Evolutionary conservation across 2,113 vertebrate genomes (phyloP), one percentile per base, ranked within the genome.

Genomic region (Antechinus flavipes): DNA sequence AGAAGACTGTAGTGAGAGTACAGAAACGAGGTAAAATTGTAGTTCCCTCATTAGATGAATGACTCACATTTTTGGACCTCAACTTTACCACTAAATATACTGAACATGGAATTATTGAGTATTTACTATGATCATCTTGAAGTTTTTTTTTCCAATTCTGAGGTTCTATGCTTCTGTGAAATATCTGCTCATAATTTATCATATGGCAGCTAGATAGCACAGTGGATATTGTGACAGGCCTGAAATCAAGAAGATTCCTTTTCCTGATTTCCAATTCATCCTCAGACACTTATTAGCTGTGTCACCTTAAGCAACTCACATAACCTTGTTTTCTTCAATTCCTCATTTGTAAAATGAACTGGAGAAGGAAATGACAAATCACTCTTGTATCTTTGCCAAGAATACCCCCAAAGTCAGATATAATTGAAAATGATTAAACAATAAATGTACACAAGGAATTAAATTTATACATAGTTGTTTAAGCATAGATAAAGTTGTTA

Each of bases 391-490:
- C 16, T 76, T 35, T 42, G n/a, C 35, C 68, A 76, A 42, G 35
- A 76, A 76, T n/a, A 76, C 35, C 35, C 68, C 35, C n/a, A 42
- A 19, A 76, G 68, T 76, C 12, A 10, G 35, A 22, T 6, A 22
- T 19, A 8, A 42, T 19, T 42, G 5, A 76, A n/a, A 68, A 35
- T 25, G 26, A 27, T 26, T 26, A 26, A 68, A 76, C 5, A 76
- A 76, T 16, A 42, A 42, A 76, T n/a, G 68, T 19, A 42, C 14
- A 76, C 11, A 42, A 6, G 84, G 5, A 61, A 54, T 91, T 54
- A 68, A 16, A 93, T 50, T 94, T 94, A n/a, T 54, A 95, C 54
- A 46, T 68, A 94, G 55, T 7, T 49, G 4, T 50, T 27, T 93
- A 14, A n/a, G 92, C 16, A 42, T 23, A 76, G 16, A 90, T 56